Evolutionary conservation across 2,113 vertebrate species (phyloP).

Genomic region (Hylia prasina): DNA sequence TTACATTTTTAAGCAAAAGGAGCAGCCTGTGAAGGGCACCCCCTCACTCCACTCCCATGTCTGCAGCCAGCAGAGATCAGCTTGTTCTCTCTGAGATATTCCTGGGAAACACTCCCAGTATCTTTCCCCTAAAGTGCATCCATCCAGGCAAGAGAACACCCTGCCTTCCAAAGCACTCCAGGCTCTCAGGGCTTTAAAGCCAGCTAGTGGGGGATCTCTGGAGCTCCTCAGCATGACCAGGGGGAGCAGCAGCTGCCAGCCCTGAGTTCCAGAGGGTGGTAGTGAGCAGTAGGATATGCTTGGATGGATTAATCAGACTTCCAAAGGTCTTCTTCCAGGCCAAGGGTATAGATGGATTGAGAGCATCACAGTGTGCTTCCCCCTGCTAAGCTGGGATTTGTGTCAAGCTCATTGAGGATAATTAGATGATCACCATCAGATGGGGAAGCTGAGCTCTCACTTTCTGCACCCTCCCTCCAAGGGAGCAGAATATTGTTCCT

Average conservation of each 20-base stretch:
- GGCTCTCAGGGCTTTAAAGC: background rate
- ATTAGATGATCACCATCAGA: conserved; percentile 31
- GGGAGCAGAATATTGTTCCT: background rate
- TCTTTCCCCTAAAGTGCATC: background rate
- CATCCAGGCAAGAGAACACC: background rate
- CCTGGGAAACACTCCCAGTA: background rate
- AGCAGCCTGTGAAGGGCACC: background rate
- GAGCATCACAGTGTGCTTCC: background rate
- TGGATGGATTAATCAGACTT: background rate
- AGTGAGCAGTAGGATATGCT: background rate
- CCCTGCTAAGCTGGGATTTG: background rate
- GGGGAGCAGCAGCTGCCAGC: background rate
- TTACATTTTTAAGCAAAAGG: background rate
- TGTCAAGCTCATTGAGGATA: background rate
- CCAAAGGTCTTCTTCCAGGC: background rate
- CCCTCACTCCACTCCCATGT: background rate
- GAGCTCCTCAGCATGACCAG: background rate
- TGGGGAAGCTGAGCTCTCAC: background rate
- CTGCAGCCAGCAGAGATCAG: background rate
- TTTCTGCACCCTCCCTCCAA: background rate
- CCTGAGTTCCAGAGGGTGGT: background rate
- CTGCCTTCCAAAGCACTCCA: background rate
- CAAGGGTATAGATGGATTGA: background rate
- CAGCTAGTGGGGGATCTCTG: background rate
- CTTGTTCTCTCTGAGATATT: background rate